Evolutionary conservation across 30 jellyfish, hydroid and myxozoan genomes (phyloP).

Genomic region (Clytia hemisphaerica): DNA sequence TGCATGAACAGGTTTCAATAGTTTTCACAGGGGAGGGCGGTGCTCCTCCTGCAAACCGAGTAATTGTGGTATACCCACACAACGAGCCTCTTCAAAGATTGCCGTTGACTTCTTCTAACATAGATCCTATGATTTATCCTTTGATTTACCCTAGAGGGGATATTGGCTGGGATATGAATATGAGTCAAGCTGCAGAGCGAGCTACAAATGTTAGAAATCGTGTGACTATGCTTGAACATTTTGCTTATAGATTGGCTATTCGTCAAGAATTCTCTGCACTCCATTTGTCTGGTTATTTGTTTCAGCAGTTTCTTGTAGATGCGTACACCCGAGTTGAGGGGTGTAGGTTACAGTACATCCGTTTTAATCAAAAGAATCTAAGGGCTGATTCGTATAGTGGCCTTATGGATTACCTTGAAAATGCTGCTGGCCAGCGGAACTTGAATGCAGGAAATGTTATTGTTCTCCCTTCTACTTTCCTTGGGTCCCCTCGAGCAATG

Average conservation of each 20-base stretch:
- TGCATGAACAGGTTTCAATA: slow-evolving; percentile 27
- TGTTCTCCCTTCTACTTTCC: slow-evolving; percentile 43
- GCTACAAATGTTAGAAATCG: slow-evolving; percentile 10
- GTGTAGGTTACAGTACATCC: slow-evolving; percentile 22
- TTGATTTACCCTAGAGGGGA: slow-evolving; percentile 24
- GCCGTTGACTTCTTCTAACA: not conserved
- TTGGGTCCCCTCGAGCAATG: slow-evolving; percentile 37
- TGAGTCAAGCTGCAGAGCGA: not conserved
- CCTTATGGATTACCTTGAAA: slow-evolving; percentile 33
- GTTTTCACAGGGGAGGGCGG: slow-evolving; percentile 38
- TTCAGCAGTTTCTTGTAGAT: slow-evolving; percentile 35
- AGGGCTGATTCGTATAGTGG: slow-evolving; percentile 50
- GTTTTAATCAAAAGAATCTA: slow-evolving; percentile 25
- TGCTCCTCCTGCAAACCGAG: slow-evolving; percentile 35
- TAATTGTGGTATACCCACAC: slow-evolving; percentile 29
- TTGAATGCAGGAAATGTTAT: slow-evolving; percentile 28
- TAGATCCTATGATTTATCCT: slow-evolving; percentile 21
- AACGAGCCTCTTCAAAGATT: not conserved
- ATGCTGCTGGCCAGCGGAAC: slow-evolving; percentile 12
- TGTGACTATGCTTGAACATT: slow-evolving; percentile 11
- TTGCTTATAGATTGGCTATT: slow-evolving; percentile 33
- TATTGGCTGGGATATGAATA: slow-evolving; percentile 25
- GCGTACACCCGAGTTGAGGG: slow-evolving; percentile 35
- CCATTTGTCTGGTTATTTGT: slow-evolving; percentile 3
- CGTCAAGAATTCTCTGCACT: slow-evolving; percentile 22